Evolutionary conservation across 2,797 vertebrate genomes (phyloP), one percentile per base, ranked within the genome.

Genomic region (Hyperoplus immaculatus): DNA sequence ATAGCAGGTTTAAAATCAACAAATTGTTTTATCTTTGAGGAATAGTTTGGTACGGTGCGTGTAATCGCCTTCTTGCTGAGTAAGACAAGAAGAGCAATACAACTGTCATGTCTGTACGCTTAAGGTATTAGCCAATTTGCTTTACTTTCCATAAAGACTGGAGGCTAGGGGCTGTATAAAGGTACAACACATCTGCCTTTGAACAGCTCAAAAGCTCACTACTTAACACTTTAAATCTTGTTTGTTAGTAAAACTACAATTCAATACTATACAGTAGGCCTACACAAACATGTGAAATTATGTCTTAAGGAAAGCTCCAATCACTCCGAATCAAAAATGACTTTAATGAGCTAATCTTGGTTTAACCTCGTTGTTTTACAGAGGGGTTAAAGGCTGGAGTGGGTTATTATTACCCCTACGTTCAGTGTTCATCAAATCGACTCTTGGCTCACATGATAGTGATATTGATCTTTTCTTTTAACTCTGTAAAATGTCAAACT

Each of bases 381-480:
- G 14, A 16, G 15, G 0, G 11, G 14, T 16, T n/a, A 18, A 14
- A 39, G 29, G 14, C 42, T 51, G 36, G 29, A 47, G 4, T 6
- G 6, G 16, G 36, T 47, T 18, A 7, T 29, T 15, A 29, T 29
- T 62, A 21, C 60, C 18, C 39, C 13, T n/a, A 15, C 18, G 12
- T 21, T 43, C 39, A 51, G 12, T 56, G 14, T 69, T 36, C 9
- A 21, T 45, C 43, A 45, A 45, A 75, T 59, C 11, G 3, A 8
- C 13, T 47, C 16, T 42, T 41, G 16, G 15, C 61, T 61, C 47
- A 67, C 47, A 53, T 38, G 45, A 50, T 29, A 29, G 29, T 29
- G 14, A 63, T n/a, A 53, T 71, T 45, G n/a, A 62, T 75, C 29
- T 57, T 53, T 55, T 69, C 45, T 49, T 59, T 45, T 11, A 14